Evolutionary conservation across 2,888 invertebrate species (phyloP).

Genomic region (Drosophila neoperkinsi): DNA sequence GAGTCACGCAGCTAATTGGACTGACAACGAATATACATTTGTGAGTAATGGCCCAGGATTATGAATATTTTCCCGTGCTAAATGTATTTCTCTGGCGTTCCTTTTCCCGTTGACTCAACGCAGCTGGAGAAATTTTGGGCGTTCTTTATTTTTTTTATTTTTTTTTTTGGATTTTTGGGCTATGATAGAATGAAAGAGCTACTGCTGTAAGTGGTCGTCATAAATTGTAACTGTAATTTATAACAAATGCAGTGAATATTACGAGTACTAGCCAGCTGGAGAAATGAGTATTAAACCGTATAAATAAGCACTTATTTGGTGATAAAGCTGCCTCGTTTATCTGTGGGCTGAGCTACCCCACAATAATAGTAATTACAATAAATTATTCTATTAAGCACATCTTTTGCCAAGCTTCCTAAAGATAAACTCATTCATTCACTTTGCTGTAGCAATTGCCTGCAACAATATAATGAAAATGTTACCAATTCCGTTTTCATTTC

Average conservation of each 20-base stretch:
- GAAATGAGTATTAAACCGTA: constrained; percentile 51
- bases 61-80: constrained; percentile 66
- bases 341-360: constrained; percentile 27
- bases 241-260: constrained; percentile 55
- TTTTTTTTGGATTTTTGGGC: background rate
- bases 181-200: constrained; percentile 33
- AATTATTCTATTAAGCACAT: constrained; percentile 60
- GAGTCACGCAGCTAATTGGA: constrained; percentile 80
- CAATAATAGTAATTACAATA: constrained; percentile 57
- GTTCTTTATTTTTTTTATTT: background rate
- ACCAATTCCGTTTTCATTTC: constrained; percentile 11
- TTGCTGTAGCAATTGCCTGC: background rate
- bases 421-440: constrained; percentile 14
- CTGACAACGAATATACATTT: constrained; percentile 76
- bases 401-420: constrained; percentile 10
- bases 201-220: constrained; percentile 49
- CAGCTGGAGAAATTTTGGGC: constrained; percentile 23
- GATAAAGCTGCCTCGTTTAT: constrained; percentile 57
- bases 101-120: constrained; percentile 21
- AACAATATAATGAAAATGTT: constrained; percentile 3
- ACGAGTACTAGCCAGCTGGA: constrained; percentile 17
- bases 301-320: constrained; percentile 62
- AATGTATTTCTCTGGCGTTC: constrained; percentile 55
- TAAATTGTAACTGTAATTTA: constrained; percentile 55
- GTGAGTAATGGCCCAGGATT: constrained; percentile 75